These are phyloP conservation scores for Cheilosia impressa DNA, from an alignment of 2,888 invertebrate species.

Conservation along the genomic window DNA sequence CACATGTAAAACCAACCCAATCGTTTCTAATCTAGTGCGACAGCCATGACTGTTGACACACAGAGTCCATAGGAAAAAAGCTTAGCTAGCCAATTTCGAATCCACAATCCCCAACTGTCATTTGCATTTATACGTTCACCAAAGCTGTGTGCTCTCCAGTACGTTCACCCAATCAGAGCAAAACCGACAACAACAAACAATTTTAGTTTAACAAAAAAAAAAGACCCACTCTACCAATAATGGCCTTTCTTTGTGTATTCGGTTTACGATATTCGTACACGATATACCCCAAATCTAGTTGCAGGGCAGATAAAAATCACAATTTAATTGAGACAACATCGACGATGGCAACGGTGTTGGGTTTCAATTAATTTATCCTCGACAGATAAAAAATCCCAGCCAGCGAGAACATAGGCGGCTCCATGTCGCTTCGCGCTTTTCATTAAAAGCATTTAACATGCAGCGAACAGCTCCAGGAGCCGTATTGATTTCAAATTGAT, in stretches of 20 bases:
- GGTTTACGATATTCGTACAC: too few species aligned
- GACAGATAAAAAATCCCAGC: slow-evolving; percentile 1
- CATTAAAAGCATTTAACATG: slow-evolving; percentile 29
- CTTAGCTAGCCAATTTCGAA: slow-evolving; percentile 14
- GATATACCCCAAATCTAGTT: neutral
- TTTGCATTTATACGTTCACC: neutral
- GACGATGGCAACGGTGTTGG: slow-evolving; percentile 19
- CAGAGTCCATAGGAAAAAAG: neutral
- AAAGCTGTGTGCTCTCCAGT: neutral
- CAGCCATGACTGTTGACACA: slow-evolving; percentile 8
- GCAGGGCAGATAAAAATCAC: slow-evolving; percentile 9
- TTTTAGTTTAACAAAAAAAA: neutral
- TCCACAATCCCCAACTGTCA: neutral
- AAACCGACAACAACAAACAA: neutral
- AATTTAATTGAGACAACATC: slow-evolving; percentile 46
- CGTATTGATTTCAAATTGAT: slow-evolving; percentile 33
- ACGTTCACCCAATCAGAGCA: neutral
- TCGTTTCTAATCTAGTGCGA: neutral
- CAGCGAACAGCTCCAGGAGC: slow-evolving; percentile 11
- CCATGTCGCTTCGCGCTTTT: slow-evolving; percentile 5
- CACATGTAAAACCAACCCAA: neutral
- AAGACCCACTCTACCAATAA: slow-evolving; percentile 3
- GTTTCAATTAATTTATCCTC: slow-evolving; percentile 32
- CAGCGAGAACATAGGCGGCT: neutral
- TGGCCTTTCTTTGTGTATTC: slow-evolving; percentile 17